Conservation (phyloP, 2,113 vertebrate genomes). For the Rhinoderma darwinii region DNA sequence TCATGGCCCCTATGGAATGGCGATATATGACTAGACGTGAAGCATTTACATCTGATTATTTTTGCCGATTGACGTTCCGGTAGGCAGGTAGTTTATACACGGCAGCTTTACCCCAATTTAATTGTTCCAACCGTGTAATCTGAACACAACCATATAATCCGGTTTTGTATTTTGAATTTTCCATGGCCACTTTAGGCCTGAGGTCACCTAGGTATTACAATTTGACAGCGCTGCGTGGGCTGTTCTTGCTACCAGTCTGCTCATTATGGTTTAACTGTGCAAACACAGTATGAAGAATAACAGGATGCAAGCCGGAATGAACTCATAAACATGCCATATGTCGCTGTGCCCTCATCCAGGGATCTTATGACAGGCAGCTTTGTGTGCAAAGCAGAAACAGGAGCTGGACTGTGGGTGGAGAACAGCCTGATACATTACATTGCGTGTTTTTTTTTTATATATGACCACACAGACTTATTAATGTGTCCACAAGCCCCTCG, state of each 20-base stretch:
- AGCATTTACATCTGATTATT: no score
- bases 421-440: slow-evolving; percentile 2
- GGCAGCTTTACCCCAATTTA: background rate
- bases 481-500: background rate
- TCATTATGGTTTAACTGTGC: slow-evolving; percentile 40
- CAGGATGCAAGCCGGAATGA: slow-evolving; percentile 48
- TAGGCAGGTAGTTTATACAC: no score
- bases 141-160: background rate
- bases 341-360: background rate
- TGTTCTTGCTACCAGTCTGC: background rate
- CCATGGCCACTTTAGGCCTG: background rate
- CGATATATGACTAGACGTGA: no score
- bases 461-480: background rate
- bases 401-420: slow-evolving; percentile 16
- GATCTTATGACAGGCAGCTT: slow-evolving; percentile 29
- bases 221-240: background rate
- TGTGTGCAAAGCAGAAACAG: slow-evolving; percentile 30
- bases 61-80: no score
- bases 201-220: slow-evolving; percentile 3
- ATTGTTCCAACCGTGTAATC: background rate
- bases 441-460: background rate
- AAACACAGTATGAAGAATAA: slow-evolving; percentile 39
- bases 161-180: background rate
- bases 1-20: no score
- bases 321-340: slow-evolving; percentile 47